A percentile compares a stretch with the other conserved stretches of the same genome.
Conservation (phyloP, 2,797 vertebrate species). For the Neopelma chrysocephalum region DNA sequence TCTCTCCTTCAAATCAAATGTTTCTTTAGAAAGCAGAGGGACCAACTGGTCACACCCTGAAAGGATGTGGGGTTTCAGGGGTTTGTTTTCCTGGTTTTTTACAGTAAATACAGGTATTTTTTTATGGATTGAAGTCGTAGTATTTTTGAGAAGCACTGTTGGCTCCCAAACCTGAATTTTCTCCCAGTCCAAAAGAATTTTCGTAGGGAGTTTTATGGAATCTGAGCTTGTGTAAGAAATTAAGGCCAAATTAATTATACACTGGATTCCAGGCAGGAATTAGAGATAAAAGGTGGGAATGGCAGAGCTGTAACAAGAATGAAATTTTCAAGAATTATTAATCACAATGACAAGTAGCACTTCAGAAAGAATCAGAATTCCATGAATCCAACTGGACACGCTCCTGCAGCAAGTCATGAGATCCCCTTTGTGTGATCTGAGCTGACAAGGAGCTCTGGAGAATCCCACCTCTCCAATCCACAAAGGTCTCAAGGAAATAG, state of each 20-base stretch:
- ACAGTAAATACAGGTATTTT: not conserved
- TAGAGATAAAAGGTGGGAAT: not conserved
- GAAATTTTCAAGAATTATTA: no score
- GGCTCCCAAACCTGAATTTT: not conserved
- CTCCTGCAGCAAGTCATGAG: not conserved
- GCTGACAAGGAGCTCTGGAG: not conserved
- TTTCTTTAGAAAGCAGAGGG: not conserved
- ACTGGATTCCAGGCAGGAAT: not conserved
- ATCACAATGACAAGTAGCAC: not conserved
- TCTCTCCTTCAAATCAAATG: rapidly evolving
- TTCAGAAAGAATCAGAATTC: not conserved
- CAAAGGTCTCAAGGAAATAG: not conserved
- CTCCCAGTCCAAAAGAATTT: not conserved
- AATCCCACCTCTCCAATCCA: not conserved
- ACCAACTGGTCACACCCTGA: no score
- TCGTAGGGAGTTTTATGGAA: not conserved
- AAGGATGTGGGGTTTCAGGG: no score
- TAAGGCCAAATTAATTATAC: rapidly evolving
- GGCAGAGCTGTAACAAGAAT: not conserved
- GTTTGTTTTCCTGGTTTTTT: not conserved
- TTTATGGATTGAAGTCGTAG: not conserved
- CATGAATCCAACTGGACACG: not conserved
- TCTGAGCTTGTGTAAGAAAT: not conserved
- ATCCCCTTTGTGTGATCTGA: rapidly evolving
- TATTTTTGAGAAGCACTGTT: not conserved